A percentile compares a stretch with the other conserved stretches of the same genome.
Conservation (phyloP, 2,113 vertebrate genomes). For the Salvator merianae region DNA sequence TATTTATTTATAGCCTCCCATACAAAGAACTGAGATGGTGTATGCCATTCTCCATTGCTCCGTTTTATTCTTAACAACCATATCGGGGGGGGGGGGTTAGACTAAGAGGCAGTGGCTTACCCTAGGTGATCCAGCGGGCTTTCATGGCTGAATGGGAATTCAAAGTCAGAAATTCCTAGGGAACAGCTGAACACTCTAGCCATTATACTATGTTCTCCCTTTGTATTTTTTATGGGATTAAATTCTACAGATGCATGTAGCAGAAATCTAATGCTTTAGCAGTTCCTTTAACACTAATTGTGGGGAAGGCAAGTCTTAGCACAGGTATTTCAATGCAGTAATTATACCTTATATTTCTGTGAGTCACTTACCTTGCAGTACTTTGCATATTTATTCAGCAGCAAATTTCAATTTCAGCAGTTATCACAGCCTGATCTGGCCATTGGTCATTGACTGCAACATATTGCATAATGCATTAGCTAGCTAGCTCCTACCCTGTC, state of each 20-base stretch:
- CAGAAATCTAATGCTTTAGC: not conserved
- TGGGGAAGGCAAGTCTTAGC: not conserved
- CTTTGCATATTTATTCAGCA: not conserved
- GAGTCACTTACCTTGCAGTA: not conserved
- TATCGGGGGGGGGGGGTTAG: too few species aligned
- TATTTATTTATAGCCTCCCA: too few species aligned
- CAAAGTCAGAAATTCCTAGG: too few species aligned
- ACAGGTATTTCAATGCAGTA: not conserved
- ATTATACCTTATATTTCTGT: not conserved
- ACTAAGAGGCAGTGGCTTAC: too few species aligned
- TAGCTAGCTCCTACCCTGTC: not conserved
- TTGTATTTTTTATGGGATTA: not conserved
- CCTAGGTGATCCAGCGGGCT: too few species aligned
- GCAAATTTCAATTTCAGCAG: not conserved
- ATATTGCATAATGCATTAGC: not conserved
- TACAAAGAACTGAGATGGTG: too few species aligned
- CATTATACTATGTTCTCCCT: too few species aligned
- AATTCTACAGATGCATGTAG: not conserved
- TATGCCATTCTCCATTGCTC: too few species aligned
- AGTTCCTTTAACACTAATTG: not conserved
- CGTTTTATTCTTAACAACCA: too few species aligned
- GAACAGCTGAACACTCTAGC: too few species aligned
- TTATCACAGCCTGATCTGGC: not conserved
- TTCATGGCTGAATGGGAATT: too few species aligned
- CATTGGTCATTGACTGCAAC: not conserved